phyloP scores from a whole-genome alignment of 1,140 invertebrate species.

The Neomicropteryx cornuta region DNA sequence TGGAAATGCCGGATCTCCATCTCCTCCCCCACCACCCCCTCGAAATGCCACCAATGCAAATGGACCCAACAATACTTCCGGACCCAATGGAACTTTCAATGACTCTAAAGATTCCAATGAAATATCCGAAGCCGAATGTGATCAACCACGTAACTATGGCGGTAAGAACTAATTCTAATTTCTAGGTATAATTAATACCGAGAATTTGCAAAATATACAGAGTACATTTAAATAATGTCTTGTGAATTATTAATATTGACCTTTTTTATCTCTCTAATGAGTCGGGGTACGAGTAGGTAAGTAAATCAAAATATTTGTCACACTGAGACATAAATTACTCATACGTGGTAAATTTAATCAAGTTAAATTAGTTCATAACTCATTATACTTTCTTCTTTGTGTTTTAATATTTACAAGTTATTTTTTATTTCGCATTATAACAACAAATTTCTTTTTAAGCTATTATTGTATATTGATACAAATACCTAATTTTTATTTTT shows the following conservation, averaged over 20 bases:
- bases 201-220: too few species aligned
- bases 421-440: background rate
- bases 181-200: too few species aligned
- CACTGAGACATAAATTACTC: too few species aligned
- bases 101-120: conserved; percentile 88
- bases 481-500: too few species aligned
- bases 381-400: background rate
- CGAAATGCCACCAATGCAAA: conserved; percentile 42
- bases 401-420: conserved; percentile 1
- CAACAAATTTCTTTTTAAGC: too few species aligned
- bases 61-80: conserved; percentile 45
- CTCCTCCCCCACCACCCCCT: conserved; percentile 71
- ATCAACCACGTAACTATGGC: conserved; percentile 45
- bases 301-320: too few species aligned
- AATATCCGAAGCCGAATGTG: conserved; percentile 86
- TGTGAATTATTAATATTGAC: too few species aligned
- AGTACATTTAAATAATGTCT: too few species aligned
- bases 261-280: too few species aligned
- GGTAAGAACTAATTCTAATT: conserved; percentile 21
- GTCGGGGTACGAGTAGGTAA: too few species aligned
- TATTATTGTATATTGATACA: too few species aligned
- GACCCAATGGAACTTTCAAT: conserved; percentile 69
- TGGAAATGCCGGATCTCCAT: conserved; percentile 50
- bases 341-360: background rate
- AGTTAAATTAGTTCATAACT: background rate